Base-by-base conservation (phyloP, 1,140 invertebrate genomes). In the Drosophila pruinosa region DNA sequence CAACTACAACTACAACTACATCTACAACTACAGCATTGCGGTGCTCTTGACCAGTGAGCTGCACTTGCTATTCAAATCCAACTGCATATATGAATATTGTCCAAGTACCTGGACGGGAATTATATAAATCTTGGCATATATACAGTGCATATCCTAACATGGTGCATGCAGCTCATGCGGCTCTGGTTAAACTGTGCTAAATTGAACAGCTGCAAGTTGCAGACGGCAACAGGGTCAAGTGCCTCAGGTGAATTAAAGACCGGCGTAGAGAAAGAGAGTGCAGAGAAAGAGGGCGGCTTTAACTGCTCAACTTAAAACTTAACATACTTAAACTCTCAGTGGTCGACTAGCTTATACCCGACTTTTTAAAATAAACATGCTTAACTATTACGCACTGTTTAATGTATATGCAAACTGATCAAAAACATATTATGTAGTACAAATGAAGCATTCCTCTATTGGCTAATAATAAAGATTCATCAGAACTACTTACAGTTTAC, bases 21-120 rank as follows among this genome's bases (percentile, higher is more conserved):
- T 24, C 17, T 26, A 36, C 41, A 34, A 31, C 47, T 54, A 28
- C 72, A 65, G 72, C 77, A 80, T 39, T 75, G 64, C 72, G 56
- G 57, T 14, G 48, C 67, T 50, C 36, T 71, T 71, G 53, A 50
- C 68, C 59, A 57, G 17, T 1, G 8, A 31, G 4, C 12, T 2
- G 26, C 52, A 38, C 61, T 71, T 28, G 59, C 24, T 43, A 58
- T 72, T 58, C 47, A 72, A 65, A 58, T 65, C 41, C 31, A 22
- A 26, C 12, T 22, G 17, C 28, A 12, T 5, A 47, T 6, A 48
- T 34, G 28, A 22, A 47, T 47, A 59, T 52, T 21, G 7, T 3
- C 10, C 47, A 36, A 34, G 21, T 43, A 39, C 10, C 10, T n/a
- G n/a, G n/a, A n/a, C n/a, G n/a, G n/a, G n/a, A n/a, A n/a, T n/a